A percentile compares a stretch with the other conserved stretches of the same genome.
These are phyloP conservation scores for Leptinotarsa peninsularis DNA, from an alignment of 2,888 invertebrate species.

Conservation along the genomic window DNA sequence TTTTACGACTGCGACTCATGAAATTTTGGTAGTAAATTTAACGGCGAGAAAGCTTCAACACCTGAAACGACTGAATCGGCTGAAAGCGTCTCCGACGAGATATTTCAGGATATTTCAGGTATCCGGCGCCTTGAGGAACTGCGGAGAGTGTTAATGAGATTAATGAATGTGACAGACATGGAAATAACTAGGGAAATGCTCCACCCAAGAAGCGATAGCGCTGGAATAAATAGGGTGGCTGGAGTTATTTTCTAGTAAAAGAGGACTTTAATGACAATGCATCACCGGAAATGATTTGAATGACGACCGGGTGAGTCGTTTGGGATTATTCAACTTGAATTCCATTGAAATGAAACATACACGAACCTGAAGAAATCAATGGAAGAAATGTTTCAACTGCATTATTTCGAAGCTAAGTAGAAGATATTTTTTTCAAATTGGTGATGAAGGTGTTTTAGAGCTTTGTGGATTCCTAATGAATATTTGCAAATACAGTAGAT, in stretches of 20 bases:
- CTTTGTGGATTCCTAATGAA: no score
- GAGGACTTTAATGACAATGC: not conserved
- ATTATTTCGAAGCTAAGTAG: no score
- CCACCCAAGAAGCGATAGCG: not conserved
- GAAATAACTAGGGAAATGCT: conserved; percentile 30
- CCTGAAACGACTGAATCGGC: conserved; percentile 14
- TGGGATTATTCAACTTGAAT: no score
- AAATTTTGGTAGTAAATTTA: conserved; percentile 32
- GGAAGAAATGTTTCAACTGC: no score
- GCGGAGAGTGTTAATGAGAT: conserved; percentile 41
- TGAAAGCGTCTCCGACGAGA: conserved; percentile 19
- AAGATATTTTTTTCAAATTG: no score
- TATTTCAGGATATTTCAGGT: conserved; percentile 32
- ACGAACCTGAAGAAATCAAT: no score
- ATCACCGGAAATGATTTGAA: not conserved
- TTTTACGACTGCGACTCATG: conserved; percentile 32
- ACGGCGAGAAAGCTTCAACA: conserved; percentile 24
- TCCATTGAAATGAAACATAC: no score
- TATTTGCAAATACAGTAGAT: no score
- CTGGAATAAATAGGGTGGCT: not conserved
- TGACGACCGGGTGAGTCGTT: not conserved
- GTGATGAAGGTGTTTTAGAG: no score
- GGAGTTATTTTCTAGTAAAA: not conserved
- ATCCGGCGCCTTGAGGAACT: conserved; percentile 26
- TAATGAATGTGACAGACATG: conserved; percentile 36